Evolutionary conservation across 53 echinoderm and acorn worm genomes (phyloP), one percentile per base, ranked within the genome.

Genomic region (Astropecten irregularis): DNA sequence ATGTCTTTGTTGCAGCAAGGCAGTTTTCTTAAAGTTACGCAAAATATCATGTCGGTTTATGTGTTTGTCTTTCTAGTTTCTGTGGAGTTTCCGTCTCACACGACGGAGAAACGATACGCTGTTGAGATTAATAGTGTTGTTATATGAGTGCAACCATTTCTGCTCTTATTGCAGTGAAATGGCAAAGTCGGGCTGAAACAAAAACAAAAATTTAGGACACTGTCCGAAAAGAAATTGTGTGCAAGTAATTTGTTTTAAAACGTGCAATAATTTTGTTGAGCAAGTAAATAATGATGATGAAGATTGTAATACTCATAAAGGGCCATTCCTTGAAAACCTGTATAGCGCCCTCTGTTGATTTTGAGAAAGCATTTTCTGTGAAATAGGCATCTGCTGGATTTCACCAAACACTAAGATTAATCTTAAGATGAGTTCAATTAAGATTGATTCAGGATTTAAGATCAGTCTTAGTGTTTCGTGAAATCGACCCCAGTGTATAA

Each of bases 151-250:
- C n/a, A n/a, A n/a, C n/a, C n/a, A n/a, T n/a, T n/a, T n/a, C n/a
- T n/a, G n/a, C n/a, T n/a, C n/a, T n/a, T n/a, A n/a, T 62, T 62
- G 61, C 19, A 27, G 74, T 40, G 10, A 40, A 52, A 16, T 58
- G 59, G 36, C 26, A 40, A 23, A 81, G 18, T 65, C 44, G 46
- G 49, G 63, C 59, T 60, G n/a, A 84, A 71, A 46, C 71, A 72
- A 49, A 84, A 69, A 69, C 44, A 34, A 58, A 71, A 70, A 84
- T 71, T 62, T 61, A 55, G 61, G 59, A 72, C 72, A 69, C 61
- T 58, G 49, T 84, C 59, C 57, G 69, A 47, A 3, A 19, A 26
- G 49, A 71, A 76, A 76, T 56, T 14, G 19, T 53, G 76, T 76
- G 76, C 76, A 76, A 76, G 38, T 57, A 40, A 76, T 76, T 76